Base-by-base conservation (phyloP, 1,140 invertebrate genomes). In the Microplitis mediator region DNA sequence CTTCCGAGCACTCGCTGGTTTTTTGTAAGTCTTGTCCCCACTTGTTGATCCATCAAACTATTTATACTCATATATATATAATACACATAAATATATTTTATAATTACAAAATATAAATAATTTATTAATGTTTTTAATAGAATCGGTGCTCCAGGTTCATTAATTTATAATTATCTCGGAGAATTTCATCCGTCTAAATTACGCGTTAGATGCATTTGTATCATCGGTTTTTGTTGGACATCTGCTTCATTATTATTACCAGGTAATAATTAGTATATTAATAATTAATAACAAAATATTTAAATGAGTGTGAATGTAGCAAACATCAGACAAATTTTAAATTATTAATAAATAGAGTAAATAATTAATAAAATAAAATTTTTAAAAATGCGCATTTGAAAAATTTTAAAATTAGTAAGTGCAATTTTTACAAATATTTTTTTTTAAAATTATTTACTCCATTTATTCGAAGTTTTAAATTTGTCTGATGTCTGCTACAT, bases 201-300 rank as follows among this genome's bases (percentile, higher is more conserved):
- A 13, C 81, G 90, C 16, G 85, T 90, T 39, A 87, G 89, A 67
- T 88, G 89, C 65, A 85, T 92, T 4, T 91, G 90, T 73, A 90
- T 89, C 61, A 84, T 88, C 1, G 91, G 91, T 3, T 86, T 91
- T 78, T 90, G 89, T 72, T 92, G 91, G 81, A 90, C 90, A 0
- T 77, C 88, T 0, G 88, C 91, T 1, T 91, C 90, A 90, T 80
- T 92, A 2, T 81, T 92, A 35, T 77, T 92, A 69, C 91, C 91
- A 65, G 88, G 91, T 89, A 81, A 31, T 89, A 81, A 31, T 23
- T 61, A 75, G 13, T 39, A 14, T 32, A 45, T 56, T 62, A 14
- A 36, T 66, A 61, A 35, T 14, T 61, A 6, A 16, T 50, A 16
- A 56, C n/a, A 56, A n/a, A 58, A 64, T 60, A 4, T 60, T 36